A percentile compares a stretch with the other conserved stretches of the same genome.
Evolutionary conservation across 2,113 vertebrate genomes (phyloP).

Genomic region (Sinosuthora webbiana): DNA sequence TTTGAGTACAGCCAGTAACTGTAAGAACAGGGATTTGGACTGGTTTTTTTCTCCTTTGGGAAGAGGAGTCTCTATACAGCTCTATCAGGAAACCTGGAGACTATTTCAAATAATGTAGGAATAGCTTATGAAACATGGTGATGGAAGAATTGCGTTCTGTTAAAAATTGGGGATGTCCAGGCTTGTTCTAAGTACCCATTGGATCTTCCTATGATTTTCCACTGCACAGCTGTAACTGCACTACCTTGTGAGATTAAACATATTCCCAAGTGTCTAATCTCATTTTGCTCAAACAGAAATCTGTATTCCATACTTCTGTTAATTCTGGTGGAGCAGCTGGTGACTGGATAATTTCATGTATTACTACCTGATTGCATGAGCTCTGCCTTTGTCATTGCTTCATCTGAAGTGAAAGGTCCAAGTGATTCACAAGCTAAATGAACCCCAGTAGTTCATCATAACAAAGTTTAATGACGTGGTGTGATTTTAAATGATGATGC

Average conservation of each 20-base stretch:
- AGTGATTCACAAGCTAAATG: constrained; percentile 49
- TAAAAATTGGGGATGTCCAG: not conserved
- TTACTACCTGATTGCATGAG: constrained; percentile 39
- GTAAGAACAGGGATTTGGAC: not conserved
- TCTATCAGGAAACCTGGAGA: not conserved
- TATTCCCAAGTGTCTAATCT: constrained; percentile 40
- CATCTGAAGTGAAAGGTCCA: constrained; percentile 30
- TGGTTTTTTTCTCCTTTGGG: not conserved
- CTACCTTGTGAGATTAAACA: constrained; percentile 42
- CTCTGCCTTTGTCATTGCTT: constrained; percentile 41
- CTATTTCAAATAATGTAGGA: not conserved
- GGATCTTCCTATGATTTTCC: constrained; percentile 12
- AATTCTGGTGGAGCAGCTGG: constrained; percentile 59
- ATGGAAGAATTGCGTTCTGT: not conserved
- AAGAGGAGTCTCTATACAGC: not conserved
- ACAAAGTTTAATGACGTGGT: not conserved
- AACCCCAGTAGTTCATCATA: constrained; percentile 41
- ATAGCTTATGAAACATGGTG: not conserved
- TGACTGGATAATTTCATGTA: constrained; percentile 51
- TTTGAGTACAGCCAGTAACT: not conserved
- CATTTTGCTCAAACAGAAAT: constrained; percentile 31
- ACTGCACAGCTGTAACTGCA: not conserved
- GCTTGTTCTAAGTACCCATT: not conserved
- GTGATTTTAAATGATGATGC: constrained; percentile 34
- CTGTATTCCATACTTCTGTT: not conserved